Conservation (phyloP, 2,888 invertebrate genomes). For the Catocala nupta region DNA sequence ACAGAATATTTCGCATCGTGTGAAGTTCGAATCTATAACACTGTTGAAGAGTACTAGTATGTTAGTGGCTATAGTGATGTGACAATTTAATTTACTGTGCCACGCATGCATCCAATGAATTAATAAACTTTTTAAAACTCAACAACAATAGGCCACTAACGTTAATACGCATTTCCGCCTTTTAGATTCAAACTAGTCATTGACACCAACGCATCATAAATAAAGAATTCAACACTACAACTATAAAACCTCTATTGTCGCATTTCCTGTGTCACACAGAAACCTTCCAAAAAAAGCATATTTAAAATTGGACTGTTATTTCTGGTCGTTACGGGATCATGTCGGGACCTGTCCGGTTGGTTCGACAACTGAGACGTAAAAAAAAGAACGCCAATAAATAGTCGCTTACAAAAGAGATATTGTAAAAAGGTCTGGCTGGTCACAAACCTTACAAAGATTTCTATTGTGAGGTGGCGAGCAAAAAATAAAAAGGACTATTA, state of each 20-base stretch:
- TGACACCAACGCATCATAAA: neutral
- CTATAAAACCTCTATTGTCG: constrained; percentile 17
- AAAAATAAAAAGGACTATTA: constrained; percentile 51
- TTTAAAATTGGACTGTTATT: constrained; percentile 47
- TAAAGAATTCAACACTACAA: constrained; percentile 2
- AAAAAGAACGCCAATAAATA: constrained; percentile 46
- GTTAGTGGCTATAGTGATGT: no score
- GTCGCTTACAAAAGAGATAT: constrained; percentile 42
- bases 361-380: constrained; percentile 44
- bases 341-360: constrained; percentile 45
- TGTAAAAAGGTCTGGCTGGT: constrained; percentile 42
- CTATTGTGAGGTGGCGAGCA: constrained; percentile 44
- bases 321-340: constrained; percentile 46
- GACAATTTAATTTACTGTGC: no score
- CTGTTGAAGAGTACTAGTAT: no score
- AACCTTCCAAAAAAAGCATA: constrained; percentile 25
- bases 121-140: no score
- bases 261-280: constrained; percentile 9
- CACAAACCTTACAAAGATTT: constrained; percentile 35
- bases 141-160: no score
- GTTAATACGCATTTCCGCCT: neutral
- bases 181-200: neutral
- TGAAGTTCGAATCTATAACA: no score
- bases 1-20: no score
- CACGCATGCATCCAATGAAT: no score